Base-by-base conservation (phyloP, 2,888 invertebrate genomes). In the Argyresthia albistria region DNA sequence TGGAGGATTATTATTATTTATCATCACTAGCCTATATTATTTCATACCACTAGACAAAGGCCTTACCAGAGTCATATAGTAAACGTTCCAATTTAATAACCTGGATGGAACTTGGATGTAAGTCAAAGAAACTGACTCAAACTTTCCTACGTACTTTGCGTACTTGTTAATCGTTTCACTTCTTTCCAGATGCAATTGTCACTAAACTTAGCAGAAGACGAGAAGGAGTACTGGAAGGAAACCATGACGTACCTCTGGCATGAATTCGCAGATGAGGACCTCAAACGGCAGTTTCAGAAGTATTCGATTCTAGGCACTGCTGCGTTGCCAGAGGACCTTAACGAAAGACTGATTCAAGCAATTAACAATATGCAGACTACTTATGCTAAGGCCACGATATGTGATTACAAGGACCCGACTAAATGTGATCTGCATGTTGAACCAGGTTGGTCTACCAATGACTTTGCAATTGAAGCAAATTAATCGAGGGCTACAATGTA, bases 311-410 rank as follows among this genome's bases (percentile, higher is more conserved):
- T 96, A 9, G 96, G 95, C 0, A 88, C 90, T 1, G 89, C 93
- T 0, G 94, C 93, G 0, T 78, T 97, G n/a, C 89, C 94, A 0
- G 92, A 92, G 58, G 90, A 91, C 48, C 81, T 92, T 58, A 91
- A 90, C 59, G 89, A 89, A 50, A 88, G 91, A 47, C 79, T 91
- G 9, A 88, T 91, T 50, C 88, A 89, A 58, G 89, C 91, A 0
- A 74, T 92, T 9, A 91, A 89, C 43, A 89, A 91, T 12, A 95
- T 96, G 95, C 88, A 92, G 66, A 87, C 90, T 0, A 92, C 91
- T 12, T 95, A 94, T 67, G 92, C 94, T 0, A 95, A 89, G 51
- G 93, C 95, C 0, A 94, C 92, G 56, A 90, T 95, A 11, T 95
- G 95, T 64, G 91, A 91, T 57, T 94, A 86, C 61, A 88, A 89